Conservation (phyloP, 2,113 vertebrate species). For the Ceratotherium simum region DNA sequence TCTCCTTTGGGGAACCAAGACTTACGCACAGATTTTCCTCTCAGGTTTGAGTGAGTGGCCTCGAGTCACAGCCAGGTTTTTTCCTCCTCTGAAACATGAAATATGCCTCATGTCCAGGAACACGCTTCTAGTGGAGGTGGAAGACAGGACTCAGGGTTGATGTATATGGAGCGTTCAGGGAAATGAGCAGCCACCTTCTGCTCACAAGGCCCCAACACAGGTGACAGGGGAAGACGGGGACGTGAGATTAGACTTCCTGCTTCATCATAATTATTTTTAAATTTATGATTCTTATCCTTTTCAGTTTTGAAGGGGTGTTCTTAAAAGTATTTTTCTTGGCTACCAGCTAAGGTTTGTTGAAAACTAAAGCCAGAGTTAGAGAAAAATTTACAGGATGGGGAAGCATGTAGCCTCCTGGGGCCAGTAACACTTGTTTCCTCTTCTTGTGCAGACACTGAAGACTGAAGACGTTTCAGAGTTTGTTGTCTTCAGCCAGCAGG, state of each 20-base stretch:
- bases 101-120: neutral
- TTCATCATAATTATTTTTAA: constrained; percentile 53
- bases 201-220: neutral
- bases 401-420: constrained; percentile 13
- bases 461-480: neutral
- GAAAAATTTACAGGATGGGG: constrained; percentile 66
- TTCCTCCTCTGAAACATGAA: neutral
- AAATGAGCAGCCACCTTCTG: neutral
- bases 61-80: constrained; percentile 45
- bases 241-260: neutral
- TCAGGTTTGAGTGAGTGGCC: constrained; percentile 65
- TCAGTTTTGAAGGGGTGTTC: constrained; percentile 46
- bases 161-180: neutral
- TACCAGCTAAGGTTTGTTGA: constrained; percentile 68
- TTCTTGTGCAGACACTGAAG: neutral
- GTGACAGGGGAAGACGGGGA: neutral
- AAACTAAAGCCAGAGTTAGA: constrained; percentile 63
- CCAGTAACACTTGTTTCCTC: constrained; percentile 42
- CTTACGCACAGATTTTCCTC: constrained; percentile 63
- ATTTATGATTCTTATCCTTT: constrained; percentile 68
- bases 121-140: neutral
- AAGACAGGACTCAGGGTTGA: neutral
- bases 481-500: neutral
- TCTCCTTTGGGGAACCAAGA: constrained; percentile 75
- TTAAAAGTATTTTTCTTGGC: constrained; percentile 81